phyloP scores from a whole-genome alignment of 2,888 invertebrate genomes.

The Pristionchus japonicus region DNA sequence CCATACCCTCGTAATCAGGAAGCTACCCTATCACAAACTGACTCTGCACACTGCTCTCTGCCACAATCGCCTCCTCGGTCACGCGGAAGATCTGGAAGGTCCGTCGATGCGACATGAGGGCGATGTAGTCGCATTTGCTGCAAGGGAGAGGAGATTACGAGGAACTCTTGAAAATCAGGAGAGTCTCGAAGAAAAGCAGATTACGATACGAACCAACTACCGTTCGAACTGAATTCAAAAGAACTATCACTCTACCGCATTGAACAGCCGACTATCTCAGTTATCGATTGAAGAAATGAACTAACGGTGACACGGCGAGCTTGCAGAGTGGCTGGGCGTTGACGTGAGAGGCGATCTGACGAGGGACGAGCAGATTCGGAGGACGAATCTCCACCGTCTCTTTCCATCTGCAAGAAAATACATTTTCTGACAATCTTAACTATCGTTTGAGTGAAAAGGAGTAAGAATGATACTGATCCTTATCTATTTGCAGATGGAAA shows the following conservation, averaged over 20 bases:
- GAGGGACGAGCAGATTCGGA: slow-evolving; percentile 61
- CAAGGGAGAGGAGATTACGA: no score
- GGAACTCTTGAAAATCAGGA: no score
- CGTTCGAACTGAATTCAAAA: no score
- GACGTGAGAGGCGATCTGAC: slow-evolving; percentile 61
- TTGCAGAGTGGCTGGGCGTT: slow-evolving; percentile 61
- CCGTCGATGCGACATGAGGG: slow-evolving; percentile 47
- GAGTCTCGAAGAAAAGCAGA: no score
- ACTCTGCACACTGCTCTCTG: slow-evolving; percentile 46
- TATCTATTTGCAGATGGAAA: background rate
- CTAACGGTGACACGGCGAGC: slow-evolving; percentile 62
- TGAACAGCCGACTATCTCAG: no score
- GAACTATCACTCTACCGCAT: no score
- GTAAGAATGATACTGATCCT: background rate
- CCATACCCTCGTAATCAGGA: background rate
- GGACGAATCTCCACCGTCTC: slow-evolving; percentile 59
- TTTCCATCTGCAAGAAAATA: slow-evolving; percentile 53
- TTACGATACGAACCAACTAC: no score
- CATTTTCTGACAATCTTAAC: background rate
- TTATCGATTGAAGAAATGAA: background rate
- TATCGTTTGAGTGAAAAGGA: background rate
- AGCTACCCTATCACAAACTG: background rate
- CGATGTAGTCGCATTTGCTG: slow-evolving; percentile 46
- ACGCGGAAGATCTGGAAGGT: slow-evolving; percentile 44
- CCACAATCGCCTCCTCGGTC: slow-evolving; percentile 1